Percentiles rank a stretch among this genome's conserved stretches.
phyloP scores from a whole-genome alignment of 2,888 invertebrate genomes.

The Scaptodrosophila latifasciaeformis region DNA sequence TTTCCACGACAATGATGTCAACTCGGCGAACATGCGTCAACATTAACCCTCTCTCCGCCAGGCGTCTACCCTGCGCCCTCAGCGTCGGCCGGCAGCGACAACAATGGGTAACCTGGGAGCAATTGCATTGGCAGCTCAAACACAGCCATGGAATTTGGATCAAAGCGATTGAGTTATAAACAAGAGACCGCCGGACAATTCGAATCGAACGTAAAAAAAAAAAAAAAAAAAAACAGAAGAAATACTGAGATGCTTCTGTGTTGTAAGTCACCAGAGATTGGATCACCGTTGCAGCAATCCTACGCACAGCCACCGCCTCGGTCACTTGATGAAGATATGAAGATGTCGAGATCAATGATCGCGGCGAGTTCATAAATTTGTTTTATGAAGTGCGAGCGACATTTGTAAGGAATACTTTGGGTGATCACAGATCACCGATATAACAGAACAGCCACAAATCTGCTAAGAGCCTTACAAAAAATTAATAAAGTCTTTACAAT shows the following conservation, averaged over 20 bases:
- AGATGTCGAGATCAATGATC: conserved; percentile 69
- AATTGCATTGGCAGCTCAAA: conserved; percentile 34
- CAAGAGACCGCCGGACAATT: conserved; percentile 14
- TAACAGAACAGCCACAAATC: too few species aligned
- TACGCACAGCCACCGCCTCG: conserved; percentile 3
- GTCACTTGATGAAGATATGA: conserved; percentile 63
- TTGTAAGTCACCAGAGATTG: conserved; percentile 15
- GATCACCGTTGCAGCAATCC: conserved; percentile 6
- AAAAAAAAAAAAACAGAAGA: too few species aligned
- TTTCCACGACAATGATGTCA: conserved; percentile 66
- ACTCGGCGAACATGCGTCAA: conserved; percentile 50
- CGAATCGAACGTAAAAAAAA: conserved; percentile 19
- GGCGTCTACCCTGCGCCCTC: conserved; percentile 23
- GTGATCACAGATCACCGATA: conserved; percentile 17
- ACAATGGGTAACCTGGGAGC: conserved; percentile 69
- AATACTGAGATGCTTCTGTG: too few species aligned
- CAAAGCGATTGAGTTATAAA: conserved; percentile 66
- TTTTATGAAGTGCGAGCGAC: conserved; percentile 70
- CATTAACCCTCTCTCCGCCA: too few species aligned
- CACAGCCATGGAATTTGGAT: conserved; percentile 63
- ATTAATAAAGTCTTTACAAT: too few species aligned
- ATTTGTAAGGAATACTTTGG: conserved; percentile 61
- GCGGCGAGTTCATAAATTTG: conserved; percentile 69
- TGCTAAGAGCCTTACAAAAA: too few species aligned
- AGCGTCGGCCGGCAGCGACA: conserved; percentile 22